Evolutionary conservation across 2,113 vertebrate genomes (phyloP).

Genomic region (Calypte anna): DNA sequence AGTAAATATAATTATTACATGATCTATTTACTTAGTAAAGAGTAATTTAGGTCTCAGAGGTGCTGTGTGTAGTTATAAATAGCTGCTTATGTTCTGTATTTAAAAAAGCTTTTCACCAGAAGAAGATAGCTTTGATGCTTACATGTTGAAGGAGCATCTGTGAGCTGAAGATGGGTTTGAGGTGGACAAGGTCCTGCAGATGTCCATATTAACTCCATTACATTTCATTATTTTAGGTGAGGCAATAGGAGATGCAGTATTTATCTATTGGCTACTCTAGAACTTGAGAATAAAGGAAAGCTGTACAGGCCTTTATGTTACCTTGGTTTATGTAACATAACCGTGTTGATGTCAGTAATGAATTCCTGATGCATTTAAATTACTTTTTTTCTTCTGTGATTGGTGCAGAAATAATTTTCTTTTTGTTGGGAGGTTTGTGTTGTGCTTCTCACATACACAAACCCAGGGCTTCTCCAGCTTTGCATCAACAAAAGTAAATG

Average conservation of each 20-base stretch:
- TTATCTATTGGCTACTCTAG: neutral
- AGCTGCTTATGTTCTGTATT: neutral
- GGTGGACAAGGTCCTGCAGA: neutral
- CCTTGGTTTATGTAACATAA: neutral
- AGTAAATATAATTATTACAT: neutral
- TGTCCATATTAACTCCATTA: rapidly evolving
- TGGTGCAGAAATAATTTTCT: neutral
- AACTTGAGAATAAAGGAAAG: neutral
- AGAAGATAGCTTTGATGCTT: neutral
- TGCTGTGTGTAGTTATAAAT: neutral
- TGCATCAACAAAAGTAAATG: neutral
- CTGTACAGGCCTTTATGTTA: neutral
- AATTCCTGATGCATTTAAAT: neutral
- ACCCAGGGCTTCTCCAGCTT: neutral
- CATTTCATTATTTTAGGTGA: neutral
- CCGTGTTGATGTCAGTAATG: neutral
- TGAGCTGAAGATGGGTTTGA: neutral
- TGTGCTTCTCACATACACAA: neutral
- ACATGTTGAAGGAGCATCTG: rapidly evolving
- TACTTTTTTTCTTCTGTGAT: neutral
- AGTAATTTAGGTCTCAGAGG: neutral
- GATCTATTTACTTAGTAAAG: neutral
- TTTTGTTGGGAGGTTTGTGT: neutral
- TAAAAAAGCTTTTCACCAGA: neutral
- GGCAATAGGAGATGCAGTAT: neutral